A percentile compares a stretch with the other conserved stretches of the same genome.
phyloP scores from a whole-genome alignment of 2,888 invertebrate species.

The Nesidiocoris tenuis region DNA sequence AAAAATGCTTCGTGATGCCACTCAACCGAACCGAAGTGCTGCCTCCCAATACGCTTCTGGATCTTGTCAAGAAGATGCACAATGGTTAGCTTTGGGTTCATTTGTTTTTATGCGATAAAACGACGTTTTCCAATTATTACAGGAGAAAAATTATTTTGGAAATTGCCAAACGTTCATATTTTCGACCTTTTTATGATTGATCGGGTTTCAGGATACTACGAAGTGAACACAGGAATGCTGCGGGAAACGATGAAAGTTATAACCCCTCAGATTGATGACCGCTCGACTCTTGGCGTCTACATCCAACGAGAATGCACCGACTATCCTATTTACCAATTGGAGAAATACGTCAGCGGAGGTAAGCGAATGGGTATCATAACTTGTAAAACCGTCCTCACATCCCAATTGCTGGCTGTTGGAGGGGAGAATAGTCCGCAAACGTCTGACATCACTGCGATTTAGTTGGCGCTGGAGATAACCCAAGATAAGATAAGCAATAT shows the following conservation, averaged over 20 bases:
- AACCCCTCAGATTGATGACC: conserved; percentile 67
- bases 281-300: conserved; percentile 65
- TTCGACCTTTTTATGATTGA: neutral
- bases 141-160: neutral
- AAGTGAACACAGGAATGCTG: conserved; percentile 76
- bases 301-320: conserved; percentile 70
- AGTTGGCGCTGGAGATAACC: no score
- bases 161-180: neutral
- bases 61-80: conserved; percentile 76
- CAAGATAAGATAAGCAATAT: no score
- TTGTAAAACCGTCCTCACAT: no score
- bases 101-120: neutral
- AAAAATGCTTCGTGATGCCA: conserved; percentile 87
- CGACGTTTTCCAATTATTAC: neutral
- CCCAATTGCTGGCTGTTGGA: no score
- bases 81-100: conserved; percentile 57
- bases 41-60: conserved; percentile 76
- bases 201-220: conserved; percentile 64
- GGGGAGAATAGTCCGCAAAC: no score
- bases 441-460: no score
- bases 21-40: conserved; percentile 74
- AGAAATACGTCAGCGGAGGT: conserved; percentile 67
- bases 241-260: conserved; percentile 74
- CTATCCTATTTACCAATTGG: conserved; percentile 72
- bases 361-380: no score